Conservation (phyloP, 2,888 invertebrate genomes). For the Drosophila vallismaia region DNA sequence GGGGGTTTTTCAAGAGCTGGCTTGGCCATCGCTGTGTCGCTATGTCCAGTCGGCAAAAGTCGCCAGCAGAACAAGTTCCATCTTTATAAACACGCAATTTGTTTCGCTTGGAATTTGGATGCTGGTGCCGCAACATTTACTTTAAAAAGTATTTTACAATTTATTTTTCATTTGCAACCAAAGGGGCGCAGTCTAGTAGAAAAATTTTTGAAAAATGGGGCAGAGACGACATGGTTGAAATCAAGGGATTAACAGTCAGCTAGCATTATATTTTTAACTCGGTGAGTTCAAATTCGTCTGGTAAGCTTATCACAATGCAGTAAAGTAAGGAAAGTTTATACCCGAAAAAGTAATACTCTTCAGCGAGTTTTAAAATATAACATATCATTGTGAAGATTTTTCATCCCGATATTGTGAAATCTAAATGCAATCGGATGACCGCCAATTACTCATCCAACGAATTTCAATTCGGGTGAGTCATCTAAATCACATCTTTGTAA, state of each 20-base stretch:
- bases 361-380: too few species aligned
- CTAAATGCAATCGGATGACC: background rate
- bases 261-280: background rate
- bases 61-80: slow-evolving; percentile 49
- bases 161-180: background rate
- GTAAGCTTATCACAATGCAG: background rate
- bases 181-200: background rate
- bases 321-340: background rate
- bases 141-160: background rate
- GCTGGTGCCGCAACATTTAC: background rate
- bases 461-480: background rate
- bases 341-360: background rate
- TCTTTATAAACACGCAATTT: slow-evolving; percentile 41
- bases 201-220: slow-evolving; percentile 17
- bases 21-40: slow-evolving; percentile 21
- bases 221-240: slow-evolving; percentile 3
- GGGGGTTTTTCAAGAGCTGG: background rate
- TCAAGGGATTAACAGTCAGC: background rate
- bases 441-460: slow-evolving; percentile 10
- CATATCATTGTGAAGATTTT: too few species aligned
- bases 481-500: background rate
- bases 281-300: background rate
- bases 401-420: background rate
- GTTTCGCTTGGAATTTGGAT: slow-evolving; percentile 9
- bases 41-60: slow-evolving; percentile 48